Conservation (phyloP, 1,140 invertebrate genomes). For the Cyclina sinensis region DNA sequence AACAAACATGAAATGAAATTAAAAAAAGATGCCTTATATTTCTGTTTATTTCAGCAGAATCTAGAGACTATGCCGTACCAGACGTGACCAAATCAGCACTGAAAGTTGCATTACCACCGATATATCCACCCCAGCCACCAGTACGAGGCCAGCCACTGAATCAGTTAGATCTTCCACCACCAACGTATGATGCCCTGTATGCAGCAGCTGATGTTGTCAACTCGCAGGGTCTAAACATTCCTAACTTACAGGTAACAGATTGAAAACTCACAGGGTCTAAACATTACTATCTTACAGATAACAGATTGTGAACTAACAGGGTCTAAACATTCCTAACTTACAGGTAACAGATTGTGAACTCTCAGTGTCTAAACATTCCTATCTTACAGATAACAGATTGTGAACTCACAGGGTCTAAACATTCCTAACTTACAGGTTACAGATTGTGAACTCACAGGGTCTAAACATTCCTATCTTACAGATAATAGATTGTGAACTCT, state of each 20-base stretch:
- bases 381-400: conserved; percentile 84
- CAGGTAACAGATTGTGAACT: conserved; percentile 81
- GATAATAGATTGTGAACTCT: too few species aligned
- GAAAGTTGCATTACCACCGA: conserved; percentile 81
- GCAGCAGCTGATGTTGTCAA: conserved; percentile 89
- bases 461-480: conserved; percentile 83
- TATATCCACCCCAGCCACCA: conserved; percentile 73
- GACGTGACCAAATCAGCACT: conserved; percentile 85
- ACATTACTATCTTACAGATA: too few species aligned
- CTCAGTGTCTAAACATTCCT: conserved; percentile 78
- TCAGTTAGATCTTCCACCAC: conserved; percentile 85
- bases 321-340: conserved; percentile 80
- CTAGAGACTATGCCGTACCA: conserved; percentile 85
- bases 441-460: conserved; percentile 80
- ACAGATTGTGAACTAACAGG: conserved; percentile 81
- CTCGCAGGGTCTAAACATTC: conserved; percentile 77
- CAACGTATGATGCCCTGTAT: conserved; percentile 91
- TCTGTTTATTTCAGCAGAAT: conserved; percentile 72
- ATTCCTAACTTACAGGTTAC: conserved; percentile 85
- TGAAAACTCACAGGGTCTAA: too few species aligned
- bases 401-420: conserved; percentile 78
- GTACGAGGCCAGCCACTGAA: conserved; percentile 19
- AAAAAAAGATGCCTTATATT: too few species aligned
- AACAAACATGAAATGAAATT: too few species aligned
- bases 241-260: conserved; percentile 84